Evolutionary conservation across 2,888 invertebrate genomes (phyloP).

Genomic region (Coleophora flavipennella): DNA sequence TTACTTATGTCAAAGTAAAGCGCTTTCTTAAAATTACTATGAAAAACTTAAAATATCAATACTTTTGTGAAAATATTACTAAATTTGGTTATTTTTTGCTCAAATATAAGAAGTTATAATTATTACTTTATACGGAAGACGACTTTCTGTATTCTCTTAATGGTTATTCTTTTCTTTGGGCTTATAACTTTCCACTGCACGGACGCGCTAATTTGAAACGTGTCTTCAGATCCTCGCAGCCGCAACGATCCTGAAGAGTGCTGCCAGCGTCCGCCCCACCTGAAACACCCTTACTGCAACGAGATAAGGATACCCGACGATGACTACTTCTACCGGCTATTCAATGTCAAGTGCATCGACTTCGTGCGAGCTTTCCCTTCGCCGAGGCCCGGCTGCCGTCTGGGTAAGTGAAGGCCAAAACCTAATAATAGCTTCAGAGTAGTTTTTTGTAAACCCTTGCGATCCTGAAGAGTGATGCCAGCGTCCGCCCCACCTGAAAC

Average conservation of each 20-base stretch:
- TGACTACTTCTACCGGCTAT: conserved; percentile 91
- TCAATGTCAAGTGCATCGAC: conserved; percentile 89
- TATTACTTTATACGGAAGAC: too few relatives aligned
- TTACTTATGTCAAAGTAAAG: too few relatives aligned
- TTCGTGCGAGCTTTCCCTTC: conserved; percentile 92
- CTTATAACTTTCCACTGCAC: too few relatives aligned
- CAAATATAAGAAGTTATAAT: too few relatives aligned
- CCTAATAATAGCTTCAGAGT: too few relatives aligned
- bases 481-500: conserved; percentile 84
- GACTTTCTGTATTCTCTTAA: too few relatives aligned
- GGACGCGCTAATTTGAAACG: neutral
- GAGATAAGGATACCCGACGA: conserved; percentile 91
- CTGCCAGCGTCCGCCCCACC: conserved; percentile 84
- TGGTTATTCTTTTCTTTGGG: too few relatives aligned
- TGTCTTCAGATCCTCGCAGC: conserved; percentile 80
- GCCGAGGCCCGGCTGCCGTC: conserved; percentile 87
- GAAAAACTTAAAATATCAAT: too few relatives aligned
- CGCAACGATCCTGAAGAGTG: conserved; percentile 94
- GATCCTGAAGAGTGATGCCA: conserved; percentile 94
- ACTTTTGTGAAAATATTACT: too few relatives aligned
- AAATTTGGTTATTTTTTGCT: too few relatives aligned
- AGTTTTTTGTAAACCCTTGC: conserved; percentile 86
- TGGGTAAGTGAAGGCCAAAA: conserved; percentile 70
- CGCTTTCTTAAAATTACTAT: too few relatives aligned
- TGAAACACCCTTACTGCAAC: conserved; percentile 92